phyloP scores from a whole-genome alignment of 2,797 vertebrate species.

The Notamacropus eugenii region DNA sequence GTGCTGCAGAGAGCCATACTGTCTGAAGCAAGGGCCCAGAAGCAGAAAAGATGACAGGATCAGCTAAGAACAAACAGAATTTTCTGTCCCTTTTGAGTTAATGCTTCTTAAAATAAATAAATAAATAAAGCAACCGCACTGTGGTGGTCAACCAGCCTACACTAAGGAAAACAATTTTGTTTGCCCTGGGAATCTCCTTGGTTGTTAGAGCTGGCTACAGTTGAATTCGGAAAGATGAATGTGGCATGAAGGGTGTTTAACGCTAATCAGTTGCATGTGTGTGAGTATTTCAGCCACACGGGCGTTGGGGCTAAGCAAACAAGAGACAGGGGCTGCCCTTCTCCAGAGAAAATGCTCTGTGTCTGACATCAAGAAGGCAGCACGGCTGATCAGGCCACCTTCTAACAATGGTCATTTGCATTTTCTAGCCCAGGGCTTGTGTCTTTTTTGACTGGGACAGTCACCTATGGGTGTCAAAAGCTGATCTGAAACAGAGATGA shows the following conservation, averaged over 20 bases:
- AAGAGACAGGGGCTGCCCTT: not conserved
- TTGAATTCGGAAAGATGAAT: constrained; percentile 63
- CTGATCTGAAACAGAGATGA: not conserved
- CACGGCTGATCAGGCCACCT: not conserved
- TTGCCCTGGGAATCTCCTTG: constrained; percentile 67
- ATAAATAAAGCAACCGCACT: constrained; percentile 50
- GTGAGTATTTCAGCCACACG: constrained; percentile 6
- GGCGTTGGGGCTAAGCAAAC: not conserved
- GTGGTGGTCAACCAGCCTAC: constrained; percentile 66
- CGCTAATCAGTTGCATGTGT: constrained; percentile 63
- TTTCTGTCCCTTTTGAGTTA: constrained; percentile 68
- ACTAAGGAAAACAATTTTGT: constrained; percentile 65
- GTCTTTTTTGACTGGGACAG: not conserved
- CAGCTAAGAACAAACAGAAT: constrained; percentile 28
- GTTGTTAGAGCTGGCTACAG: constrained; percentile 64
- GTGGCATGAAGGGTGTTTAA: constrained; percentile 25
- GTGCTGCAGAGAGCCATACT: not conserved
- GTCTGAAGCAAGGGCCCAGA: not conserved
- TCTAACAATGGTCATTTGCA: not conserved
- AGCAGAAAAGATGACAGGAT: constrained; percentile 15
- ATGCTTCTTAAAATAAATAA: constrained; percentile 32
- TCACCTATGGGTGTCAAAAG: not conserved
- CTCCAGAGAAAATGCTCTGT: not conserved
- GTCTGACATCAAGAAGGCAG: not conserved
- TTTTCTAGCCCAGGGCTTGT: not conserved